These are phyloP conservation scores for Deilephila porcellus DNA, from an alignment of 2,888 invertebrate genomes.

Conservation along the genomic window DNA sequence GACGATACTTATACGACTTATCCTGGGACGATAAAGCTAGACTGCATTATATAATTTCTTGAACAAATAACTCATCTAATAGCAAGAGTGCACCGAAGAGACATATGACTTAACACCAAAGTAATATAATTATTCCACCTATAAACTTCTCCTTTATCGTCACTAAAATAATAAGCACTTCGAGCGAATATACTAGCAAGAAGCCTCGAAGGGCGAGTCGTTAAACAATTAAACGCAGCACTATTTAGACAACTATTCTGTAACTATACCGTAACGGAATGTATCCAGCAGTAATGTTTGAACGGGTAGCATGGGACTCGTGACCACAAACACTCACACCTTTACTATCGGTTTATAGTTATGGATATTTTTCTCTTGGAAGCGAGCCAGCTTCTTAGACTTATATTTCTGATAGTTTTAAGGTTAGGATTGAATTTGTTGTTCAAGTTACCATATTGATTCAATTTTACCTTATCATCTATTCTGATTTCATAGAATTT, in stretches of 20 bases:
- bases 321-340: conserved; percentile 25
- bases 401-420: not conserved
- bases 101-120: too few species aligned
- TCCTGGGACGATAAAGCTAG: too few species aligned
- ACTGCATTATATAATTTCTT: too few species aligned
- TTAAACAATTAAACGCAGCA: conserved; percentile 47
- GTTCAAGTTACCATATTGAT: not conserved
- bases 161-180: conserved; percentile 9
- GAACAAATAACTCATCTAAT: too few species aligned
- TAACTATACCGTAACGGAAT: conserved; percentile 49
- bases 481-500: too few species aligned
- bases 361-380: not conserved
- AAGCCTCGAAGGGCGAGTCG: conserved; percentile 32
- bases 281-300: conserved; percentile 39
- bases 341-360: conserved; percentile 27
- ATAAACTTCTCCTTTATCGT: not conserved
- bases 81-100: too few species aligned
- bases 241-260: conserved; percentile 47
- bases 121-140: too few species aligned
- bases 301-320: conserved; percentile 48
- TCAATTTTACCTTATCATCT: too few species aligned
- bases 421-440: not conserved
- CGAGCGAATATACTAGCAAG: conserved; percentile 15
- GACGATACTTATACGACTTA: too few species aligned
- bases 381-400: not conserved